phyloP scores from a whole-genome alignment of 2,888 invertebrate species.

The Eudasyphora cyanicolor region DNA sequence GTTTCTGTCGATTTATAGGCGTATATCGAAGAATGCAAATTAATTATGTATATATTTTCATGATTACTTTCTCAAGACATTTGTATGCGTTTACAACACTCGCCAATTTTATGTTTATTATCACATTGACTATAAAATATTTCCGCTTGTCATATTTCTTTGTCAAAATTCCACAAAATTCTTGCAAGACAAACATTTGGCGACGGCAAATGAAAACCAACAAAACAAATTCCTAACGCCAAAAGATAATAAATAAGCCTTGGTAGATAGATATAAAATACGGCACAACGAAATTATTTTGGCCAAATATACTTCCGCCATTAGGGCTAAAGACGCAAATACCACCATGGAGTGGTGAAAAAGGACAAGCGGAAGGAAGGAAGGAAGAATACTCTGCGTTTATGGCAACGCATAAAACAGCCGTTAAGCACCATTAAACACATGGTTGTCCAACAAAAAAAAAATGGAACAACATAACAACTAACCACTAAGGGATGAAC shows the following conservation, averaged over 20 bases:
- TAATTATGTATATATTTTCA: too few species aligned
- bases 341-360: not conserved
- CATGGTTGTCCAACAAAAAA: slow-evolving; percentile 5
- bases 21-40: too few species aligned
- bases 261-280: slow-evolving; percentile 3
- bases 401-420: slow-evolving; percentile 48
- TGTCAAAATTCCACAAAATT: not conserved
- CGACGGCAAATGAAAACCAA: slow-evolving; percentile 37
- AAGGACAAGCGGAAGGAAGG: not conserved
- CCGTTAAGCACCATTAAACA: slow-evolving; percentile 34
- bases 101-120: too few species aligned
- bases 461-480: too few species aligned
- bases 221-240: not conserved
- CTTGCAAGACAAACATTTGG: slow-evolving; percentile 47
- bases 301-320: slow-evolving; percentile 50
- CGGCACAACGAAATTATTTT: slow-evolving; percentile 17
- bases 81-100: too few species aligned
- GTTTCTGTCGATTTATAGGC: too few species aligned
- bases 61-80: too few species aligned
- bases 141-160: slow-evolving; percentile 1
- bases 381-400: slow-evolving; percentile 4
- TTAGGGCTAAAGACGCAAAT: slow-evolving; percentile 35
- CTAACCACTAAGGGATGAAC: slow-evolving; percentile 59
- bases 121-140: too few species aligned
- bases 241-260: slow-evolving; percentile 44